Percentiles rank a stretch among this genome's conserved stretches.
Conservation (phyloP, 2,888 invertebrate species). For the Oxycera nigricornis region DNA sequence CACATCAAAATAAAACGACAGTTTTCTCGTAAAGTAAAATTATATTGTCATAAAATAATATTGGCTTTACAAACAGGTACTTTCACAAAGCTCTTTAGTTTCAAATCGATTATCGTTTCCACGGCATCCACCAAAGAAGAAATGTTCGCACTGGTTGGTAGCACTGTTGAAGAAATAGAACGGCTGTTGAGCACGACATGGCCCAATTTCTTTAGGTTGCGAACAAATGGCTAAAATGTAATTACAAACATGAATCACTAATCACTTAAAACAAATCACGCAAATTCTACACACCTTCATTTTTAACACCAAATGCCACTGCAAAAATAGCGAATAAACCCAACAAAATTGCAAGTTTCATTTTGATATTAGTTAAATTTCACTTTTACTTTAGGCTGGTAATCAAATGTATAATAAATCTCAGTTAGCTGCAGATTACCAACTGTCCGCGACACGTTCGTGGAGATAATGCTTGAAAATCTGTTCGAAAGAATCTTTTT, state of each 20-base stretch:
- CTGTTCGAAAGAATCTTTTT: conserved; percentile 5
- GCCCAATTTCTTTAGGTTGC: conserved; percentile 25
- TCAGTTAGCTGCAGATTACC: neutral
- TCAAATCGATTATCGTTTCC: conserved; percentile 29
- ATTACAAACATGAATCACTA: neutral
- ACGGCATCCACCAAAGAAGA: conserved; percentile 28
- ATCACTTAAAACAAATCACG: neutral
- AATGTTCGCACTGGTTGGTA: conserved; percentile 25
- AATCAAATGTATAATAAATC: neutral
- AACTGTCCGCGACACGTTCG: neutral
- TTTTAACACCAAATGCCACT: neutral
- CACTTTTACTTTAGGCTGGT: neutral
- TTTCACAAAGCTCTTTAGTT: conserved; percentile 18
- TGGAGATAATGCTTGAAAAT: neutral
- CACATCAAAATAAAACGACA: no score
- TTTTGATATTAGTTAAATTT: neutral
- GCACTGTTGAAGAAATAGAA: conserved; percentile 21
- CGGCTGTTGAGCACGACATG: conserved; percentile 21
- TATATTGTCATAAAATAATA: neutral
- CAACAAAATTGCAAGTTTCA: neutral
- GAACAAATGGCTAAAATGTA: conserved; percentile 1
- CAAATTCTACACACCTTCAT: neutral
- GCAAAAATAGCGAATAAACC: conserved; percentile 1
- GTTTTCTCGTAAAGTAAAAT: neutral
- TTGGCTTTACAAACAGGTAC: conserved; percentile 7